A percentile compares a stretch with the other conserved stretches of the same genome.
These are phyloP conservation scores for Bujurquina vittata DNA, from an alignment of 2,113 vertebrate genomes.

Conservation along the genomic window DNA sequence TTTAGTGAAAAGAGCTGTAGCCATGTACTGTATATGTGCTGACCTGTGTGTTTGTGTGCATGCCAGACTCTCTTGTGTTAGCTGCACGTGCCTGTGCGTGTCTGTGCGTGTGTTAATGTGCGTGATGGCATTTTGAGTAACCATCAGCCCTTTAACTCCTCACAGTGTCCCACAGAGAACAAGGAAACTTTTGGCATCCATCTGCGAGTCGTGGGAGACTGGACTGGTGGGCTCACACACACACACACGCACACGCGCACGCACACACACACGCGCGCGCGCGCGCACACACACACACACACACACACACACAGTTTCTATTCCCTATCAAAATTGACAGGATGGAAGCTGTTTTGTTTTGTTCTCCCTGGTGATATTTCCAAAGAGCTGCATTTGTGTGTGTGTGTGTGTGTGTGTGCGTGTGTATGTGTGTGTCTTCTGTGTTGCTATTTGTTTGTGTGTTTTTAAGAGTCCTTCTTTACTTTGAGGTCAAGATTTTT, in stretches of 20 bases:
- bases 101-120: neutral
- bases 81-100: neutral
- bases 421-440: neutral
- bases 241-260: neutral
- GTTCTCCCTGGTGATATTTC: conserved; percentile 31
- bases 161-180: conserved; percentile 92
- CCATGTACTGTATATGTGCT: conserved; percentile 16
- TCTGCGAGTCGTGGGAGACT: conserved; percentile 95
- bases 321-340: conserved; percentile 7
- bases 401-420: neutral
- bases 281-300: neutral
- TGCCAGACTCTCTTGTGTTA: neutral
- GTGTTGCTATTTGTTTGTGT: neutral
- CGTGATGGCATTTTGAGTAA: conserved; percentile 47
- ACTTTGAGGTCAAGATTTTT: neutral
- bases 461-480: neutral
- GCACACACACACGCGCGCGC: no score
- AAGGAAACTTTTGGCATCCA: conserved; percentile 94
- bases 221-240: conserved; percentile 89
- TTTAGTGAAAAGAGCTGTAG: conserved; percentile 37
- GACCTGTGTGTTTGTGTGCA: conserved; percentile 24
- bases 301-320: neutral
- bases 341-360: conserved; percentile 32
- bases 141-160: conserved; percentile 73
- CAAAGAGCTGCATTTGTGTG: neutral